phyloP scores from a whole-genome alignment of 2,113 vertebrate genomes.

The Australoheros scitulus region DNA sequence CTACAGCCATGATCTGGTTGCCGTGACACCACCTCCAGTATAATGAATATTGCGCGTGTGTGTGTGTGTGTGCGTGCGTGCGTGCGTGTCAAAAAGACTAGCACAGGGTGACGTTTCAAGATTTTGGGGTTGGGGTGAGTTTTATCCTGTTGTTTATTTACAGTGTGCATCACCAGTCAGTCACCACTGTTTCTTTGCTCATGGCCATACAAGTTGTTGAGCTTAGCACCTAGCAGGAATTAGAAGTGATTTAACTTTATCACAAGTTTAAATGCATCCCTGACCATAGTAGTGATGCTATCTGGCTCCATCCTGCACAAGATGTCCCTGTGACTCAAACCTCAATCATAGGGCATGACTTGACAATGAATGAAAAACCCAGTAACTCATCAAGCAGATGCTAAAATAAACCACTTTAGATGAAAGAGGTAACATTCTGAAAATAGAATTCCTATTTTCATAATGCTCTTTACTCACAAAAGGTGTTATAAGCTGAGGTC shows the following conservation, averaged over 20 bases:
- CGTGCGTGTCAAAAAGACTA: background rate
- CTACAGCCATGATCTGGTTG: background rate
- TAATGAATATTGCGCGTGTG: background rate
- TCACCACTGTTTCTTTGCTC: background rate
- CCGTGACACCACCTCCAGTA: background rate
- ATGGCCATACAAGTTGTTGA: background rate
- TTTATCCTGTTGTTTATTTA: background rate
- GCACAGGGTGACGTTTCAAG: background rate
- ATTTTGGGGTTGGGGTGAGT: background rate
- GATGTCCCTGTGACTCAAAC: slow-evolving; percentile 25
- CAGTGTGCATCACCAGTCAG: background rate
- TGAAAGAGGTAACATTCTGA: background rate
- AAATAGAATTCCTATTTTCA: background rate
- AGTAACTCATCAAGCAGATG: background rate
- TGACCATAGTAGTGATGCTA: background rate
- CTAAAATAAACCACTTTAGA: slow-evolving; percentile 15
- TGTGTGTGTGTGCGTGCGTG: background rate
- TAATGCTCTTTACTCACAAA: background rate
- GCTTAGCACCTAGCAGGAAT: slow-evolving; percentile 21
- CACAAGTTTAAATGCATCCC: slow-evolving; percentile 27
- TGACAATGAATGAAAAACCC: background rate
- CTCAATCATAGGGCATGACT: slow-evolving; percentile 12
- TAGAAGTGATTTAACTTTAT: slow-evolving; percentile 21
- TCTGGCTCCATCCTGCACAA: background rate
- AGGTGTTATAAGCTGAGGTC: background rate